Conservation (phyloP, 2,888 invertebrate species). For the Pseudeuparius sepicola region DNA sequence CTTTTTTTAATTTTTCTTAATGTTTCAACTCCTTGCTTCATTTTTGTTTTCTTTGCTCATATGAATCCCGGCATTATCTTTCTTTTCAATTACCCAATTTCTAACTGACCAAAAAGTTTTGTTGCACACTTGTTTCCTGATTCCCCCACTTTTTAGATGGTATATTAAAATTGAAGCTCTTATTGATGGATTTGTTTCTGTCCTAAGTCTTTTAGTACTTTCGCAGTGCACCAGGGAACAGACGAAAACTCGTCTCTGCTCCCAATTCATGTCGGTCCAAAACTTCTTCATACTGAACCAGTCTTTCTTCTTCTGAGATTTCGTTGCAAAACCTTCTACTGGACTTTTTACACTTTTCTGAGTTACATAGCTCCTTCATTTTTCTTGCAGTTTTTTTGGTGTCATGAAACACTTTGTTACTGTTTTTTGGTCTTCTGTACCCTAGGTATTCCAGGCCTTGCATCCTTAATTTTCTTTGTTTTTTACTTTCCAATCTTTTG, state of each 20-base stretch:
- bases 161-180: constrained; percentile 7
- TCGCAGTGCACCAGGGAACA: constrained; percentile 7
- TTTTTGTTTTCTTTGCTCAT: constrained; percentile 6
- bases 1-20: constrained; percentile 5
- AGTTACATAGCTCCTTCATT: constrained; percentile 14
- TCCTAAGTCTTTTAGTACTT: constrained; percentile 8
- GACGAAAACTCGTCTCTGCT: constrained; percentile 10
- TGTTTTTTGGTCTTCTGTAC: constrained; percentile 10
- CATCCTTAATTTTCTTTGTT: constrained; percentile 14
- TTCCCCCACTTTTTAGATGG: constrained; percentile 5
- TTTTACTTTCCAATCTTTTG: constrained; percentile 13
- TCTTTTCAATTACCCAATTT: constrained; percentile 15
- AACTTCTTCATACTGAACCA: constrained; percentile 12
- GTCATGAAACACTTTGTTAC: constrained; percentile 12
- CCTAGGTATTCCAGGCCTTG: constrained; percentile 14
- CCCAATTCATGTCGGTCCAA: constrained; percentile 15
- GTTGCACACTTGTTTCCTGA: constrained; percentile 4
- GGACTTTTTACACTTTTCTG: constrained; percentile 13
- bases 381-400: constrained; percentile 13
- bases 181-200: constrained; percentile 2
- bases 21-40: constrained; percentile 3
- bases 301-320: constrained; percentile 14
- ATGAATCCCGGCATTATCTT: constrained; percentile 8
- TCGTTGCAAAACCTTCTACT: constrained; percentile 15
- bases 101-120: constrained; percentile 16